Evolutionary conservation across 2,113 vertebrate genomes (phyloP).

Genomic region (Mobula birostris): DNA sequence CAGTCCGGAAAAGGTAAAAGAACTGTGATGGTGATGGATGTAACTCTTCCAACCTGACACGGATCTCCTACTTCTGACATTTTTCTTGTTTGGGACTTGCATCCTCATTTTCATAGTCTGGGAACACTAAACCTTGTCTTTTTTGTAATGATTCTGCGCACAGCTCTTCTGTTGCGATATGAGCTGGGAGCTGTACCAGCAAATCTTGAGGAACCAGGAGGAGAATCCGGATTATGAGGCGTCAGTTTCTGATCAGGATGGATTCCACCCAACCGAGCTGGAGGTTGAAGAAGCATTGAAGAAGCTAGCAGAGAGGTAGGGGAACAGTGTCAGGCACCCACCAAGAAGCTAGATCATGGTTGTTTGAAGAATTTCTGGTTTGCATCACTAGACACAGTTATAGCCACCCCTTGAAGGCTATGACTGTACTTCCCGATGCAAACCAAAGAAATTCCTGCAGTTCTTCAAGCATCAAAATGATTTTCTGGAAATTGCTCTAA

Average conservation of each 20-base stretch:
- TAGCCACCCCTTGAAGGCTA: not conserved
- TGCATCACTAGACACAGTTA: too few relatives aligned
- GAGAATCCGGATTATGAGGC: not conserved
- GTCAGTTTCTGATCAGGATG: not conserved
- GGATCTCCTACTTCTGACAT: not conserved
- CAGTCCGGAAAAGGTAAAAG: slow-evolving; percentile 42
- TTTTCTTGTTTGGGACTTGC: too few relatives aligned
- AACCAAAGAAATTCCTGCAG: not conserved
- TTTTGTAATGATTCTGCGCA: not conserved
- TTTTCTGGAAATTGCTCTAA: not conserved
- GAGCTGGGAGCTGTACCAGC: not conserved
- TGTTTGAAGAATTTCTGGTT: too few relatives aligned
- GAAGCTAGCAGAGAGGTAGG: not conserved
- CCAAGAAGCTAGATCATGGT: not conserved
- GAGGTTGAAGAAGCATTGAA: not conserved
- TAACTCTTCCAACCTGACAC: too few relatives aligned
- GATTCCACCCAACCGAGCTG: not conserved
- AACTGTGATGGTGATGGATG: not conserved
- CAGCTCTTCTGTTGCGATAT: slow-evolving; percentile 25
- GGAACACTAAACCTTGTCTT: not conserved
- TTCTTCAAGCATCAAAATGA: not conserved
- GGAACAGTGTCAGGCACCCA: too few relatives aligned
- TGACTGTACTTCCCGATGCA: not conserved
- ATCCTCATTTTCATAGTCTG: not conserved
- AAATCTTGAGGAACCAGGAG: not conserved